Conservation (phyloP, 2,113 vertebrate genomes). For the Sceloporus undulatus region DNA sequence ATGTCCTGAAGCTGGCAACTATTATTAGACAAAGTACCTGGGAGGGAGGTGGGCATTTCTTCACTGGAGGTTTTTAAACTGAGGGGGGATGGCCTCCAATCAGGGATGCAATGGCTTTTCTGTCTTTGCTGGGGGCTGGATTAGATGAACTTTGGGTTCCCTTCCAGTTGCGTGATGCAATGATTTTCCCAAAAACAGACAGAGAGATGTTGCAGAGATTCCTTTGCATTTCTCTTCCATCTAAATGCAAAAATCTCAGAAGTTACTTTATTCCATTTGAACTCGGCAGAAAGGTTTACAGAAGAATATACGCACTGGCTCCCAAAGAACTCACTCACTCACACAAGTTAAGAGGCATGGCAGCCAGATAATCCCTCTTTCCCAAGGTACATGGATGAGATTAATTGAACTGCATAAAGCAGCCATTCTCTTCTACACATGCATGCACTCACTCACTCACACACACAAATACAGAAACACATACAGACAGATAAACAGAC, state of each 20-base stretch:
- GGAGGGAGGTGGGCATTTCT: too few species aligned
- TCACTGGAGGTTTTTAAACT: too few species aligned
- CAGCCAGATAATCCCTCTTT: conserved; percentile 51
- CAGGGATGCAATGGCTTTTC: too few species aligned
- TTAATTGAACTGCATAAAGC: conserved; percentile 56
- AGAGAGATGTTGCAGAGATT: neutral
- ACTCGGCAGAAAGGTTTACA: conserved; percentile 41
- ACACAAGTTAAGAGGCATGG: conserved; percentile 42
- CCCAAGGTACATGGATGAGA: conserved; percentile 46
- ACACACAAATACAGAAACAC: neutral
- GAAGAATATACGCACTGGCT: conserved; percentile 34
- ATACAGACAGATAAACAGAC: neutral
- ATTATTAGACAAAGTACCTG: too few species aligned
- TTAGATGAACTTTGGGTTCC: too few species aligned
- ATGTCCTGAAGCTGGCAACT: too few species aligned
- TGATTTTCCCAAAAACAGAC: neutral
- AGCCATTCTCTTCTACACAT: neutral
- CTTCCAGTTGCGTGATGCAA: too few species aligned
- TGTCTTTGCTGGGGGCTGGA: too few species aligned
- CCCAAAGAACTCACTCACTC: conserved; percentile 28
- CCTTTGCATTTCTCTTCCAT: conserved; percentile 5
- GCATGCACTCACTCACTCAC: neutral
- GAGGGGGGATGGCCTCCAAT: too few species aligned
- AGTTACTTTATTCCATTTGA: conserved; percentile 51
- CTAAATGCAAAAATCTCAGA: conserved; percentile 27